Evolutionary conservation across 2,888 invertebrate species (phyloP).

Genomic region (Parnassius smintheus): DNA sequence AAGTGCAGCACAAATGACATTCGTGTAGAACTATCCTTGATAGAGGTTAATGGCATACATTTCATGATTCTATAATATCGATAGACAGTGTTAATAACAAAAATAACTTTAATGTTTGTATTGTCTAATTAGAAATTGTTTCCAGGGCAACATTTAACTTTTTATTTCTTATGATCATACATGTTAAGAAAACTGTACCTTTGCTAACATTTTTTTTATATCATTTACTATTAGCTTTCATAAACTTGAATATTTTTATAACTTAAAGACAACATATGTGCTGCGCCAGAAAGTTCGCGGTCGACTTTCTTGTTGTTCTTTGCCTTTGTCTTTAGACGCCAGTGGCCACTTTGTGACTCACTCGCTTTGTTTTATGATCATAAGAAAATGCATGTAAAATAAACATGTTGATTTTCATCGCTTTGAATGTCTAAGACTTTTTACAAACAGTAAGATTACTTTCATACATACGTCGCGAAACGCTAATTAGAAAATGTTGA

Average conservation of each 20-base stretch:
- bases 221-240: conserved; percentile 12
- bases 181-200: conserved; percentile 1
- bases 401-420: conserved; percentile 29
- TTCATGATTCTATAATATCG: conserved; percentile 9
- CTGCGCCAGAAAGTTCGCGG: conserved; percentile 25
- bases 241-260: conserved; percentile 23
- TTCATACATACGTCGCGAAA: conserved; percentile 19
- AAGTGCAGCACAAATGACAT: conserved; percentile 68
- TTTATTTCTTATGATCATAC: not conserved
- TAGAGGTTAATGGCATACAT: conserved; percentile 47
- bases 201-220: not conserved
- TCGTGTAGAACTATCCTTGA: conserved; percentile 41
- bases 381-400: conserved; percentile 28
- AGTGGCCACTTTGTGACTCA: conserved; percentile 27
- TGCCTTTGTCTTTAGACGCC: conserved; percentile 27
- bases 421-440: conserved; percentile 25
- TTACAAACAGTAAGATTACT: conserved; percentile 26
- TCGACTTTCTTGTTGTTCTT: conserved; percentile 21
- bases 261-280: conserved; percentile 25
- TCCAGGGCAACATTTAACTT: not conserved
- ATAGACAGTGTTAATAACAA: conserved; percentile 9
- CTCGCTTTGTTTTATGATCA: conserved; percentile 28
- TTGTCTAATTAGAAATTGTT: conserved; percentile 1
- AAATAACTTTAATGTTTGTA: conserved; percentile 3
- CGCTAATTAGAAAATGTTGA: conserved; percentile 24